Base-by-base conservation (phyloP, 2,888 invertebrate species). In the Volucella inanis region DNA sequence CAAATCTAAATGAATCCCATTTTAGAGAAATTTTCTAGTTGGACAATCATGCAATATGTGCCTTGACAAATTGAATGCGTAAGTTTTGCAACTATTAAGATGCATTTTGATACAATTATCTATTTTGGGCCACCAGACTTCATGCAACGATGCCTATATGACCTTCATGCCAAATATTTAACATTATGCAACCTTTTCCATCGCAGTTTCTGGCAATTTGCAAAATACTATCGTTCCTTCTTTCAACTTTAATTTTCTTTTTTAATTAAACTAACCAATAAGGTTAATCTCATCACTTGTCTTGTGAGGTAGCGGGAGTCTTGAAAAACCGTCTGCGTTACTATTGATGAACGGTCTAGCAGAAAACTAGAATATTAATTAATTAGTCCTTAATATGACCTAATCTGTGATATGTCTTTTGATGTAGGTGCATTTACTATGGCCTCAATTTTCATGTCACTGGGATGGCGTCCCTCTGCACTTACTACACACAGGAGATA, bases 341-440 rank as follows among this genome's bases (percentile, higher is more conserved):
- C 18, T 2, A 18, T 18, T 18, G 18, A 1, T 22, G 52, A 12
- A 61, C 61, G 31, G n/a, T 41, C 22, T 71, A 49, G 61, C 10
- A 62, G 38, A 52, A 74, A 55, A 74, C 18, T 61, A 3, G 31
- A 54, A 54, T 62, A 72, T n/a, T 74, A 64, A 22, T 64, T 55
- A 8, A 74, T 8, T 10, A 74, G 64, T 8, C 62, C 50, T 31
- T 54, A 47, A 72, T 74, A 55, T 22, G 55, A 64, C 3, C 62
- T 38, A 55, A 55, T 55, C 11, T 74, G 55, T 39, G 64, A 65
- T 49, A 57, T 41, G 31, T 74, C 31, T 55, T 14, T 18, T 15
- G 64, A 47, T 12, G 47, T 49, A 39, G 55, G 55, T 14, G 41
- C 65, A 38, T 74, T 74, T 45, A 39, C 15, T 15, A 74, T 45